phyloP scores from a whole-genome alignment of 2,797 vertebrate species.

The Spatula clypeata region DNA sequence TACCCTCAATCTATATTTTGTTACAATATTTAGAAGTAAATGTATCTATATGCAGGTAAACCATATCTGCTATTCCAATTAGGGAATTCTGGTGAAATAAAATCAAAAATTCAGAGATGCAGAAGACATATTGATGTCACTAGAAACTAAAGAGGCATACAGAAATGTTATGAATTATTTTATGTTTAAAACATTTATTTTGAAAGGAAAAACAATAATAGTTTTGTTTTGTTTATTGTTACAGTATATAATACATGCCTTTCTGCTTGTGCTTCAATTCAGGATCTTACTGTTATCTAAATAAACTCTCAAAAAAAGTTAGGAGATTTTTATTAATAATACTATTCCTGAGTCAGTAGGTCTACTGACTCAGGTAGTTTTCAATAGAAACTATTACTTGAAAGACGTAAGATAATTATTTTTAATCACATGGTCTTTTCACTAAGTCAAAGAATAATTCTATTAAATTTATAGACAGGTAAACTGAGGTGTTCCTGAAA shows the following conservation, averaged over 20 bases:
- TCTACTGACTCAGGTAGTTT: not conserved
- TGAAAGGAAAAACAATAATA: conserved; percentile 27
- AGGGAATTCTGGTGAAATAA: conserved; percentile 10
- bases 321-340: not conserved
- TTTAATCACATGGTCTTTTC: not conserved
- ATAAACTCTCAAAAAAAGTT: not conserved
- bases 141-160: not conserved
- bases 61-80: not conserved
- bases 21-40: not conserved
- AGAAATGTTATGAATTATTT: conserved; percentile 13
- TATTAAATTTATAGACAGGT: not conserved
- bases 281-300: not conserved
- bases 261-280: not conserved
- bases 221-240: conserved; percentile 8
- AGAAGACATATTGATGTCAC: not conserved
- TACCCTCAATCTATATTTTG: conserved; percentile 33
- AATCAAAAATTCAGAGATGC: not conserved
- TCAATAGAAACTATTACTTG: not conserved
- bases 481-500: not conserved
- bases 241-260: not conserved
- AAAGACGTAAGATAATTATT: not conserved
- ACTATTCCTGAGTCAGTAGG: not conserved
- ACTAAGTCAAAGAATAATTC: not conserved
- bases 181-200: not conserved
- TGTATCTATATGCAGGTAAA: not conserved